Base-by-base conservation (phyloP, 2,113 vertebrate species). In the Apeltes quadracus region DNA sequence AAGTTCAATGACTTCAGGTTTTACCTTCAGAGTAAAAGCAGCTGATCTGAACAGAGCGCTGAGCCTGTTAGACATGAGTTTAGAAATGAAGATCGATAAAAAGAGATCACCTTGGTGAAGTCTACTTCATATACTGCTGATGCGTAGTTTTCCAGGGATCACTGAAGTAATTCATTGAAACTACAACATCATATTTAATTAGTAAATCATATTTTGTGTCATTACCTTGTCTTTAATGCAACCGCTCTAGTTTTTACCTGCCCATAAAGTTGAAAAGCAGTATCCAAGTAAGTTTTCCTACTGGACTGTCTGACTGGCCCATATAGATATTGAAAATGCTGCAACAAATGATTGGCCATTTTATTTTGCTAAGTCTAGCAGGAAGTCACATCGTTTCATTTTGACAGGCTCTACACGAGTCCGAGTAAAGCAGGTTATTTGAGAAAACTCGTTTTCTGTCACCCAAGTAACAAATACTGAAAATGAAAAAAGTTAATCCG, bases 21-120 rank as follows among this genome's bases (percentile, higher is more conserved):
- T 4, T 22, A 0, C 66, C 18, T 84, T 76, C 75, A 84, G 72
- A 84, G 84, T 84, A 79, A 79, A 84, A 55, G 55, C 54, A 41
- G 3, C n/a, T n/a, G 5, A 27, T 25, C 13, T 53, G 50, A 48
- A n/a, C 46, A 22, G 20, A 22, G 20, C 10, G 44, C 46, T 48
- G 10, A n/a, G 23, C 5, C 22, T 25, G 50, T 51, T 51, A 23
- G 10, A 13, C 22, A 13, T 51, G 11, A 51, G 48, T 10, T 22
- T 10, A 51, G 22, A 51, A 1, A 23, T 11, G 8, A 50, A 48
- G 44, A 20, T n/a, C 18, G 20, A 48, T 3, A 48, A 7, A n/a
- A 48, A n/a, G 41, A 15, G 12, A 15, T 38, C 4, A 7, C 36
- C 36, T 38, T 11, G 8, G 36, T 7, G 36, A 38, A 11, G 36